Base-by-base conservation (phyloP, 1,140 invertebrate genomes). In the Theocolax elegans region DNA sequence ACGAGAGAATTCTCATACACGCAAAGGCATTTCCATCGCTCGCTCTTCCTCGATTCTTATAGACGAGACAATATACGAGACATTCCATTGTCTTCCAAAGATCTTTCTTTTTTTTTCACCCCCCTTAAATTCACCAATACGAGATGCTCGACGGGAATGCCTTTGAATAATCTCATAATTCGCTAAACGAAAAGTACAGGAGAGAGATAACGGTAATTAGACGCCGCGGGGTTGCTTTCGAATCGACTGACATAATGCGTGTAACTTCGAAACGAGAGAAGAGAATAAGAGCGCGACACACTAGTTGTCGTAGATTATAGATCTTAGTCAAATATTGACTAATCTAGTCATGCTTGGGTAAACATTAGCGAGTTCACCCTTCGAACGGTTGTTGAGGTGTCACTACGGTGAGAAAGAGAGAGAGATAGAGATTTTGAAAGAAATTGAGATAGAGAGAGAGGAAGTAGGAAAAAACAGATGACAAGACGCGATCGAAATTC, bases 251-350 rank as follows among this genome's bases (percentile, higher is more conserved):
- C n/a, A n/a, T n/a, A n/a, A n/a, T n/a, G n/a, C n/a, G n/a, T n/a
- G n/a, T n/a, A n/a, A n/a, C n/a, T n/a, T n/a, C 3, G 44, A 42
- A 23, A 15, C 10, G 25, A 60, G 49, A 60, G 53, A 67, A 42
- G 66, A 60, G 66, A 68, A 31, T 68, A 68, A 68, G 54, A 68
- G 66, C 54, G 71, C 58, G 35, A 40, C 49, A 9, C 10, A 35
- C 1, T 27, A 25, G 53, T 58, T 10, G n/a, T 51, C 25, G 13
- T 38, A 35, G 31, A 31, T 19, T n/a, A n/a, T n/a, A n/a, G n/a
- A n/a, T n/a, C n/a, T 19, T 40, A 10, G 53, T 42, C 31, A 40
- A 54, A 21, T 23, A 49, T 67, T 27, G 40, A 51, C 63, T 40
- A 19, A n/a, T n/a, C n/a, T 19, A 31, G 35, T 19, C 42, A 42